Conservation (phyloP, 2,113 vertebrate species). For the Semicossyphus pulcher region DNA sequence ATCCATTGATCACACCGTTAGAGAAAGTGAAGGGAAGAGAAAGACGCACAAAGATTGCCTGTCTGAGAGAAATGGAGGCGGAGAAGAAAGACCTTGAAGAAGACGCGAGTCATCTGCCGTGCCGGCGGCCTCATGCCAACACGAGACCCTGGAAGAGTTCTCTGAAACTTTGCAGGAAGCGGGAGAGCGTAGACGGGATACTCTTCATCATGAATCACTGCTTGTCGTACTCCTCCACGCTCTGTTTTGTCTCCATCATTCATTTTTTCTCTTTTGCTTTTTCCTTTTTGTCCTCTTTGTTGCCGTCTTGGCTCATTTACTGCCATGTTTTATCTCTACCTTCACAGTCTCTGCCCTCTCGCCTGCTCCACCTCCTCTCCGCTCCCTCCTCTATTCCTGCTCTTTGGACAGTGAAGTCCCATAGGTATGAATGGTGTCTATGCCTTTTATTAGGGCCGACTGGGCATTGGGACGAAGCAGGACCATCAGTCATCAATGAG, state of each 20-base stretch:
- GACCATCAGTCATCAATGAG: constrained; percentile 58
- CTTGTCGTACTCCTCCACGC: background rate
- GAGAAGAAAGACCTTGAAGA: constrained; percentile 23
- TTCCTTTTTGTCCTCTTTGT: background rate
- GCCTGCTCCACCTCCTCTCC: constrained; percentile 6
- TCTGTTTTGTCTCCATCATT: constrained; percentile 5
- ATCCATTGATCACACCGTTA: constrained; percentile 1
- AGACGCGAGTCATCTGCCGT: background rate
- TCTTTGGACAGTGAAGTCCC: constrained; percentile 32
- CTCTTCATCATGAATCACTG: background rate
- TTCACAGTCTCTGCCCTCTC: constrained; percentile 22
- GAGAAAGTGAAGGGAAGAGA: background rate
- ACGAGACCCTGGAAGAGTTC: background rate
- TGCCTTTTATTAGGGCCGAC: constrained; percentile 58
- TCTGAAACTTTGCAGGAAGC: constrained; percentile 6
- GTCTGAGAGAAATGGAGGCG: background rate
- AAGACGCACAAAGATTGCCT: background rate
- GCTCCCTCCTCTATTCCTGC: constrained; percentile 6
- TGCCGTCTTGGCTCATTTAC: constrained; percentile 20
- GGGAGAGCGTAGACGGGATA: background rate
- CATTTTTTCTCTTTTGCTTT: background rate
- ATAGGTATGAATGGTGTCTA: constrained; percentile 52
- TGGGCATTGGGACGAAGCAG: constrained; percentile 20
- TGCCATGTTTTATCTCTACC: constrained; percentile 26
- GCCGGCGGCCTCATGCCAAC: constrained; percentile 7